phyloP scores from a whole-genome alignment of 2,797 vertebrate species.

The Catostomus latipinnis region DNA sequence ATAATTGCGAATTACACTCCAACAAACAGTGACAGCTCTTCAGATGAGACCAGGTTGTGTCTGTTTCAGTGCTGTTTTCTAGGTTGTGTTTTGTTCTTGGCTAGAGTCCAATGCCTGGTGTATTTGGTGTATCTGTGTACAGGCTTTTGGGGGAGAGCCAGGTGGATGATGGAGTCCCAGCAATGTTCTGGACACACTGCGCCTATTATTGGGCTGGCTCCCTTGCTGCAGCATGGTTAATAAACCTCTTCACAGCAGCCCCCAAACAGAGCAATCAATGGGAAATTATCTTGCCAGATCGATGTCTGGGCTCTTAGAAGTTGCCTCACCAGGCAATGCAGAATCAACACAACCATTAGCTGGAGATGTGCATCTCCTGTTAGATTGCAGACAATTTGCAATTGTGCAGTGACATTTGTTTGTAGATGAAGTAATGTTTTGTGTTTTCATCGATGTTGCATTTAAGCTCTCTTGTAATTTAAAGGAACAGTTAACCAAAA shows the following conservation, averaged over 20 bases:
- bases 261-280: slow-evolving; percentile 85
- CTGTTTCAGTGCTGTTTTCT: neutral
- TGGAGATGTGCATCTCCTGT: slow-evolving; percentile 48
- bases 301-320: slow-evolving; percentile 76
- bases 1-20: neutral
- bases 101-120: slow-evolving; percentile 14
- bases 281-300: slow-evolving; percentile 83
- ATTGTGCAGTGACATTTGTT: slow-evolving; percentile 43
- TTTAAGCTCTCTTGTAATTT: neutral
- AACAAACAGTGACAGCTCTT: neutral
- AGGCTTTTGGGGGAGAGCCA: slow-evolving; percentile 15
- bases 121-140: slow-evolving; percentile 8
- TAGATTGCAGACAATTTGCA: slow-evolving; percentile 53
- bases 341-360: slow-evolving; percentile 72
- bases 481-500: neutral
- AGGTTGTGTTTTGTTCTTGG: neutral
- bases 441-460: neutral
- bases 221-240: slow-evolving; percentile 79
- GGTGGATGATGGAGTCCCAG: slow-evolving; percentile 69
- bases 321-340: slow-evolving; percentile 66
- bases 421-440: neutral
- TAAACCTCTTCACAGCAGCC: slow-evolving; percentile 82
- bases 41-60: neutral
- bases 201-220: slow-evolving; percentile 77
- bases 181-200: slow-evolving; percentile 73